Conservation (phyloP, 2,113 vertebrate species). For the Montifringilla adamsi region DNA sequence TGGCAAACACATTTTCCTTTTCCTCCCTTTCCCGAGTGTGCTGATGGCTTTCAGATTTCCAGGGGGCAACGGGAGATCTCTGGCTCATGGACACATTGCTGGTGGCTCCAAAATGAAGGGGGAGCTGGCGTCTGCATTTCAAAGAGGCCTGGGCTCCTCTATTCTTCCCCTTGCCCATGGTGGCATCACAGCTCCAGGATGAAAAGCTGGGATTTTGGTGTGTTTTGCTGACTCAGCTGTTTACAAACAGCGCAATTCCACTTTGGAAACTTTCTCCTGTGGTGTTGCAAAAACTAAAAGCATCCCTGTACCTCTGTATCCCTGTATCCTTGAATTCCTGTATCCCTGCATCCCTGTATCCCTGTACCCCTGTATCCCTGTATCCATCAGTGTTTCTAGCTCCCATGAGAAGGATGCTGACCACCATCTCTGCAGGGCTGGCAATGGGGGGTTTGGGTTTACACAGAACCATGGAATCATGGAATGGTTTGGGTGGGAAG, state of each 20-base stretch:
- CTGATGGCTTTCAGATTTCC: constrained; percentile 63
- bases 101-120: not conserved
- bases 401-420: not conserved
- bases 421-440: not conserved
- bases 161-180: not conserved
- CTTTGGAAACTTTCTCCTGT: not conserved
- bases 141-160: not conserved
- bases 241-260: not conserved
- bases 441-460: not conserved
- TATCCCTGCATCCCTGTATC: too few species aligned
- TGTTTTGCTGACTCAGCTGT: not conserved
- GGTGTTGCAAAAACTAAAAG: not conserved
- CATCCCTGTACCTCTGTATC: not conserved
- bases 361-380: not conserved
- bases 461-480: fast-evolving
- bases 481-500: not conserved
- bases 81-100: not conserved
- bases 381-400: not conserved
- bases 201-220: not conserved
- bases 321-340: not conserved
- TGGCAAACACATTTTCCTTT: constrained; percentile 59
- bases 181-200: fast-evolving
- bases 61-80: constrained; percentile 17
- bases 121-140: constrained; percentile 15
- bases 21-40: constrained; percentile 37